Percentiles rank a stretch among this genome's conserved stretches.
These are phyloP conservation scores for Agrochola macilenta DNA, from an alignment of 2,888 invertebrate genomes.

Conservation along the genomic window DNA sequence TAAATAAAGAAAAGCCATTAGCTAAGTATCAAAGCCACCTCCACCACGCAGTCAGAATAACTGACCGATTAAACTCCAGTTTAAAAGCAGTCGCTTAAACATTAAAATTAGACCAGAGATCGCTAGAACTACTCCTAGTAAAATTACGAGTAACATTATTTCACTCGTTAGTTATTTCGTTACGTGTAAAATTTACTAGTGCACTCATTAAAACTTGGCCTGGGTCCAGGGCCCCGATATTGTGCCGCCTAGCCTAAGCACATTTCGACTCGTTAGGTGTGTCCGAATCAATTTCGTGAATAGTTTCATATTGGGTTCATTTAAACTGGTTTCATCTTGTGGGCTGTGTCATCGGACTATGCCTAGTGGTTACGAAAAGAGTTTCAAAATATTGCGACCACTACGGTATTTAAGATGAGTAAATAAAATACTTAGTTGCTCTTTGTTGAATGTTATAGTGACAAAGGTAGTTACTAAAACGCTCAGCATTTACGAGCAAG, in stretches of 20 bases:
- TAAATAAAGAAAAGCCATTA: constrained; percentile 40
- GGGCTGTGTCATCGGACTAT: background rate
- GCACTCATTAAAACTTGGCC: constrained; percentile 84
- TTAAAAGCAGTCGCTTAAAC: constrained; percentile 38
- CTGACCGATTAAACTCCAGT: constrained; percentile 26
- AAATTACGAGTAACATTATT: constrained; percentile 67
- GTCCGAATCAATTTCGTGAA: constrained; percentile 73
- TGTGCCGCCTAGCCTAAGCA: constrained; percentile 72
- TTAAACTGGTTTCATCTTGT: constrained; percentile 66
- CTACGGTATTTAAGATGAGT: background rate
- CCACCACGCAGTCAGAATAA: constrained; percentile 26
- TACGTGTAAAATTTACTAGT: constrained; percentile 82
- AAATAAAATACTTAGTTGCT: background rate
- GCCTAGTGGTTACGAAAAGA: background rate
- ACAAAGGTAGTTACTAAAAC: background rate
- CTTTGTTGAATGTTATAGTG: background rate
- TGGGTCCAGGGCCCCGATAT: constrained; percentile 71
- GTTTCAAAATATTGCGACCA: background rate
- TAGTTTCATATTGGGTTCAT: constrained; percentile 68
- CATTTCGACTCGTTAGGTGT: constrained; percentile 75
- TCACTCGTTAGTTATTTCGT: constrained; percentile 81
- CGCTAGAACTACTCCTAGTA: constrained; percentile 43
- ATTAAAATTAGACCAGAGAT: constrained; percentile 39
- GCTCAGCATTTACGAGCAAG: background rate
- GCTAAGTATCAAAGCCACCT: constrained; percentile 31